A percentile compares a stretch with the other conserved stretches of the same genome.
phyloP scores from a whole-genome alignment of 2,113 vertebrate genomes.

The Rhinoderma darwinii region DNA sequence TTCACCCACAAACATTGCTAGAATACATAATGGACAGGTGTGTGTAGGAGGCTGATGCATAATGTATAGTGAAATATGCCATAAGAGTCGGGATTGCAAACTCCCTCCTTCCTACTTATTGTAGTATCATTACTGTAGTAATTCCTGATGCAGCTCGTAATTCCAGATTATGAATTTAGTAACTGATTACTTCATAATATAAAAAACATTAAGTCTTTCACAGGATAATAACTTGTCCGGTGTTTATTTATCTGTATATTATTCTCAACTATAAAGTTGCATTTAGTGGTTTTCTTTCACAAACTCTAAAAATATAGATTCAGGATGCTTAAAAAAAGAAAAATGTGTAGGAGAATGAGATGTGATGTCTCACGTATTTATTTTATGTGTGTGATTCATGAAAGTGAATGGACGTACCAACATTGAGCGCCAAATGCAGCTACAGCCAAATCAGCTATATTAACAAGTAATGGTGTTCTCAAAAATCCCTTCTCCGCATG shows the following conservation, averaged over 20 bases:
- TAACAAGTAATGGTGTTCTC: not conserved
- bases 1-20: constrained; percentile 42
- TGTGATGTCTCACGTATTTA: not conserved
- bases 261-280: no score
- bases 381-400: not conserved
- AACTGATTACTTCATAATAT: not conserved
- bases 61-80: constrained; percentile 56
- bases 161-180: constrained; percentile 15
- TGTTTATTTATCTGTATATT: not conserved
- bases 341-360: not conserved
- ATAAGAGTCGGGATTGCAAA: not conserved
- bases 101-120: constrained; percentile 17
- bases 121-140: constrained; percentile 1
- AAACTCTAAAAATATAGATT: not conserved
- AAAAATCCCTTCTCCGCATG: not conserved
- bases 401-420: not conserved
- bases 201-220: not conserved
- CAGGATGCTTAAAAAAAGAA: no score
- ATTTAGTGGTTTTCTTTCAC: no score
- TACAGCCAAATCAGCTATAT: not conserved
- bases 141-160: not conserved
- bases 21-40: constrained; percentile 51
- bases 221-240: not conserved
- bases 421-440: not conserved
- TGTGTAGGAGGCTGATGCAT: constrained; percentile 49